Base-by-base conservation (phyloP, 2,797 vertebrate genomes). In the Cuculus canorus region DNA sequence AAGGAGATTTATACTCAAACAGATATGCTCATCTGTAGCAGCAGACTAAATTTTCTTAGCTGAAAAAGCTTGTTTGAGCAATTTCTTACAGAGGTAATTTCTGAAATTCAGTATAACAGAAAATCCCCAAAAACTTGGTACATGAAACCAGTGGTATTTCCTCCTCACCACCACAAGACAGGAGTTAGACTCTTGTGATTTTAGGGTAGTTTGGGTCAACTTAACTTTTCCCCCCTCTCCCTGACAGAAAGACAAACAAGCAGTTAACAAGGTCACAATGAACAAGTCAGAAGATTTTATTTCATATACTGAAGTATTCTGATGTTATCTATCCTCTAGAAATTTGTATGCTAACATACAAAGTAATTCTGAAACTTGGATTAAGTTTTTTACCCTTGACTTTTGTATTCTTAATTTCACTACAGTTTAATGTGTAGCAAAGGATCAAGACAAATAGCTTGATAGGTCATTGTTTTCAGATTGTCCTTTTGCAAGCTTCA, bases 321-420 rank as follows among this genome's bases (percentile, higher is more conserved):
- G 41, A 89, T 47, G 60, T 75, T 95, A 92, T 5, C 30, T 19
- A 82, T 37, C n/a, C 10, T 37, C 39, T 57, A 33, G 63, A 87
- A 84, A 37, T 41, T 56, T 76, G 86, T 8, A 6, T 64, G 35
- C 21, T 70, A 88, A 25, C 17, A 71, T 27, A 56, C 43, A n/a
- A 86, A 78, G 52, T 57, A 84, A 65, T 60, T 93, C 37, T 90
- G 66, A 96, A 92, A 89, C 68, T 25, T 45, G 90, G 68, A 50
- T 17, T 71, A 69, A 73, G 17, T 59, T 71, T 91, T 78, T 86
- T 60, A 76, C 54, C 12, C 45, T 39, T n/a, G 14, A 90, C 11
- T 28, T 83, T 32, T 81, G n/a, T 54, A 66, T 30, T 88, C 48
- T 73, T 59, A 28, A 75, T 59, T 94, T 95, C 61, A 71, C 61